phyloP scores from a whole-genome alignment of 2,888 invertebrate species.

The Dryocosmus kuriphilus region DNA sequence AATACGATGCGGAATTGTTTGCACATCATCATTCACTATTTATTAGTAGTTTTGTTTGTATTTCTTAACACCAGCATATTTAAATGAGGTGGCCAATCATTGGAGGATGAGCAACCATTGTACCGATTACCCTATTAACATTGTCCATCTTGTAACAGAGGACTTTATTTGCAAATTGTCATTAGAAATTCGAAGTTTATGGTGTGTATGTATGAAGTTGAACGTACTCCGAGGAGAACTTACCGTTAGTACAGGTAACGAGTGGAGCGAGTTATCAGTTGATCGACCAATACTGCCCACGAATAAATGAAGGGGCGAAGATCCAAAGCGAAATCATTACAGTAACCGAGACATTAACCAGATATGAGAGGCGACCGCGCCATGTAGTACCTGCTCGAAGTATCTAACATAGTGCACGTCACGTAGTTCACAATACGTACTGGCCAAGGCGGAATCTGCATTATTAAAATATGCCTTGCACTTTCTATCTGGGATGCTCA shows the following conservation, averaged over 20 bases:
- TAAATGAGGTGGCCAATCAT: too few relatives aligned
- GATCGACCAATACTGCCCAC: slow-evolving; percentile 66
- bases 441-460: slow-evolving; percentile 3
- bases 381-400: slow-evolving; percentile 44
- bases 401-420: slow-evolving; percentile 9
- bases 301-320: slow-evolving; percentile 69
- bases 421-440: slow-evolving; percentile 45
- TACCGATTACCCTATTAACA: too few relatives aligned
- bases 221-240: slow-evolving; percentile 43
- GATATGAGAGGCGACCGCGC: slow-evolving; percentile 64
- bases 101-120: too few relatives aligned
- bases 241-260: slow-evolving; percentile 51
- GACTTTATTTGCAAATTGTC: slow-evolving; percentile 29
- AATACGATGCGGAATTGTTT: too few relatives aligned
- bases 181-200: slow-evolving; percentile 52
- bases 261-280: slow-evolving; percentile 62
- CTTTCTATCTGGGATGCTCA: not conserved
- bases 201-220: slow-evolving; percentile 40
- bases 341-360: slow-evolving; percentile 69
- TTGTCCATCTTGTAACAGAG: slow-evolving; percentile 4
- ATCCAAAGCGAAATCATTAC: slow-evolving; percentile 66
- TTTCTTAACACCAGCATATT: too few relatives aligned
- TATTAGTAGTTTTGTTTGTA: too few relatives aligned
- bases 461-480: not conserved
- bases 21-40: too few relatives aligned